These are phyloP conservation scores for Chaenocephalus aceratus DNA, from an alignment of 2,113 vertebrate genomes.

Conservation along the genomic window DNA sequence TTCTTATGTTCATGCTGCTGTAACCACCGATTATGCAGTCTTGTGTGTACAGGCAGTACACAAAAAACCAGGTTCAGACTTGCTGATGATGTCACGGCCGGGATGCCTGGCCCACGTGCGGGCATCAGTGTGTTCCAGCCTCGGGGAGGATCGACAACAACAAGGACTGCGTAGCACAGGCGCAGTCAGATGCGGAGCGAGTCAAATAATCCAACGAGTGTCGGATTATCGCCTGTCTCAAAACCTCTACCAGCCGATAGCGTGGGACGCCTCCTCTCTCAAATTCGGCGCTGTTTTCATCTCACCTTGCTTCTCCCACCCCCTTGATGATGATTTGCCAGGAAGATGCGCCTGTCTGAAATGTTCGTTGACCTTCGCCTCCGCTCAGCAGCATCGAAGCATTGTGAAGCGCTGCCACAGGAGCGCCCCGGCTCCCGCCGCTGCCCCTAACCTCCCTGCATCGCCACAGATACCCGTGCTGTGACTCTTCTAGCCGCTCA, in stretches of 20 bases:
- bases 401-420: conserved; percentile 49
- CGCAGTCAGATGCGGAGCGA: conserved; percentile 40
- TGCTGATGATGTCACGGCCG: conserved; percentile 62
- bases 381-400: conserved; percentile 54
- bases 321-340: conserved; percentile 56
- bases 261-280: neutral
- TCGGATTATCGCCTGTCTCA: neutral
- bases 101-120: conserved; percentile 55
- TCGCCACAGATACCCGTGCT: conserved; percentile 37
- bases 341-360: conserved; percentile 75
- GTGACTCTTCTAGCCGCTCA: neutral
- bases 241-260: neutral
- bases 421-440: conserved; percentile 52
- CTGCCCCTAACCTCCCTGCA: conserved; percentile 21
- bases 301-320: conserved; percentile 17
- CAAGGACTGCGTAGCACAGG: conserved; percentile 37
- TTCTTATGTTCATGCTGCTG: neutral
- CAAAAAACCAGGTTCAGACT: conserved; percentile 21
- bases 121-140: conserved; percentile 28
- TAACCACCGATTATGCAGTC: conserved; percentile 20
- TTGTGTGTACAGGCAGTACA: neutral
- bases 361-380: conserved; percentile 75
- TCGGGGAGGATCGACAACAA: conserved; percentile 31
- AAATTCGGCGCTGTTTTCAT: conserved; percentile 12
- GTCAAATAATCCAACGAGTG: conserved; percentile 3